Evolutionary conservation across 2,888 invertebrate species (phyloP).

Genomic region (Caenorhabditis drosophilae): DNA sequence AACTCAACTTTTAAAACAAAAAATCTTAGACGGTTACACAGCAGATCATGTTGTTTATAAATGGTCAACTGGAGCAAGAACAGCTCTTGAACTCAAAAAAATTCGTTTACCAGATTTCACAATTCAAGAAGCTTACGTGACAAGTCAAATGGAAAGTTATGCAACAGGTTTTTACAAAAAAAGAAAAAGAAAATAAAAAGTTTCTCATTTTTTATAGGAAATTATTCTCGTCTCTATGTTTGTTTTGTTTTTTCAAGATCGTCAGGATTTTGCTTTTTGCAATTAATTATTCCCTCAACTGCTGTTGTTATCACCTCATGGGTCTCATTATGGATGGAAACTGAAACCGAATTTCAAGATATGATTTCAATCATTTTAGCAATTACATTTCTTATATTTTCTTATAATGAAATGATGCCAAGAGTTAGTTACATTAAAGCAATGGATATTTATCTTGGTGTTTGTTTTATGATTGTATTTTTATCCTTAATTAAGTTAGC

Average conservation of each 20-base stretch:
- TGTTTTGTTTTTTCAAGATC: slow-evolving; percentile 65
- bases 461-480: slow-evolving; percentile 68
- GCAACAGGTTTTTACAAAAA: slow-evolving; percentile 35
- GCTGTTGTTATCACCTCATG: slow-evolving; percentile 67
- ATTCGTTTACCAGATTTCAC: slow-evolving; percentile 66
- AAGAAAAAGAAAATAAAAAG: background rate
- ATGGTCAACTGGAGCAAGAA: slow-evolving; percentile 57
- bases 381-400: slow-evolving; percentile 66
- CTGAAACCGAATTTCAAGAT: slow-evolving; percentile 65
- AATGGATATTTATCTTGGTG: slow-evolving; percentile 63
- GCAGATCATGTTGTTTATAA: slow-evolving; percentile 64
- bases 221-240: slow-evolving; percentile 65
- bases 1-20: too few relatives aligned
- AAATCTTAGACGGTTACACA: slow-evolving; percentile 63
- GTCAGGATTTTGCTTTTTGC: slow-evolving; percentile 66
- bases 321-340: slow-evolving; percentile 68
- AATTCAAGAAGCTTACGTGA: slow-evolving; percentile 64
- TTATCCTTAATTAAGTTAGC: slow-evolving; percentile 67
- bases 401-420: slow-evolving; percentile 65
- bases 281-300: slow-evolving; percentile 66
- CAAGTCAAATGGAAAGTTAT: slow-evolving; percentile 62
- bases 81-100: slow-evolving; percentile 54
- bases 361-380: slow-evolving; percentile 68
- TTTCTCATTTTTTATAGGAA: slow-evolving; percentile 15
- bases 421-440: slow-evolving; percentile 63